A percentile compares a stretch with the other conserved stretches of the same genome.
Evolutionary conservation across 1,140 invertebrate species (phyloP).

Genomic region (Ericerus pela): DNA sequence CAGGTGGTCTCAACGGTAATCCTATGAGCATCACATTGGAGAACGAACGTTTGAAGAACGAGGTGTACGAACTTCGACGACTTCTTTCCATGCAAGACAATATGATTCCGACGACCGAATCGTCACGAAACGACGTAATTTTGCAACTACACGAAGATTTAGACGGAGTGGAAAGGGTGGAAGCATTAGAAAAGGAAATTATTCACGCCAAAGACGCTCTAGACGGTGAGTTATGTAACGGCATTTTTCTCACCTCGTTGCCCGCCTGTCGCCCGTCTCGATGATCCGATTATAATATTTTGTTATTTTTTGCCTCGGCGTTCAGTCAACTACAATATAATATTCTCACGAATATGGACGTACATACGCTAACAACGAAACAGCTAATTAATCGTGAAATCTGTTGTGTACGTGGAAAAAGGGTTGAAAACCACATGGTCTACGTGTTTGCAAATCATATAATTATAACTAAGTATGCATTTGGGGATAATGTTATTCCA

Average conservation of each 20-base stretch:
- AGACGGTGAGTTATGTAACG: constrained; percentile 31
- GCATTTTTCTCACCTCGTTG: neutral
- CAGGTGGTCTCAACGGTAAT: neutral
- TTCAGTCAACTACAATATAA: no score
- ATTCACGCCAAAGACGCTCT: constrained; percentile 40
- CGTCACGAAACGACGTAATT: constrained; percentile 33
- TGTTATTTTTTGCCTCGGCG: no score
- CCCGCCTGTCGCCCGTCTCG: neutral
- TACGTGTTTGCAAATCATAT: no score
- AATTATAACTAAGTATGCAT: no score
- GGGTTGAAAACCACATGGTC: no score
- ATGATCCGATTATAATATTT: no score
- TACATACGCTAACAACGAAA: no score
- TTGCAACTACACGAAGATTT: constrained; percentile 30
- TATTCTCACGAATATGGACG: no score
- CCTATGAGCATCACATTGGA: constrained; percentile 37
- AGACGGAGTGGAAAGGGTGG: constrained; percentile 23
- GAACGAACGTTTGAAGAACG: constrained; percentile 49
- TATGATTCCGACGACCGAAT: neutral
- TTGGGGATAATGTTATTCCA: no score
- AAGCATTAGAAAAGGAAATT: constrained; percentile 32
- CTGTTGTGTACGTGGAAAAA: no score
- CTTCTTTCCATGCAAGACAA: constrained; percentile 19
- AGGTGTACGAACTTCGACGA: constrained; percentile 34
- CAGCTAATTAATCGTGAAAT: no score